Base-by-base conservation (phyloP, 2,888 invertebrate species). In the Lottia gigantea region DNA sequence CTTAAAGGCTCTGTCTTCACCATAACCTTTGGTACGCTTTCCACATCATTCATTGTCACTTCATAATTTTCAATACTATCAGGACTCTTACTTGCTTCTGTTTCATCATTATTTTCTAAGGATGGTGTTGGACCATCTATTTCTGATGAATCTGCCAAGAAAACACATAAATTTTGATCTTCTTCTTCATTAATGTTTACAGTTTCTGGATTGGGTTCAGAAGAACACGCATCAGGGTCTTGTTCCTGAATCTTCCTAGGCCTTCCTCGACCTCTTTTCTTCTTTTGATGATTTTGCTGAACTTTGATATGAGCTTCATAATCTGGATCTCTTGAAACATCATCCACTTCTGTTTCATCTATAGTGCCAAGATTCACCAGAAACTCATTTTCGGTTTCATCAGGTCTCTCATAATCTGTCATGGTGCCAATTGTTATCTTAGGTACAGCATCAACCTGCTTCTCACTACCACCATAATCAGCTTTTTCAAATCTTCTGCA, bases 401-500 rank as follows among this genome's bases (percentile, higher is more conserved):
- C n/a, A 46, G 26, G 25, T 64, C 46, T 23, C 25, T 47, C 62
- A 62, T 46, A 19, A 31, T 55, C 67, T 63, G 64, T 65, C 19
- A 62, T 71, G 31, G 47, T 23, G 26, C 62, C 67, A 47, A 31
- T 46, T 11, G 16, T 66, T 70, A 16, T 45, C 15, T 70, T 62
- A 11, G 0, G 23, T 15, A 19, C n/a, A 40, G 23, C 19, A 64
- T 26, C 26, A 0, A 40, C 15, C 12, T 25, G 31, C n/a, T 67
- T 49, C 25, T 31, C 15, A 25, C n/a, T 66, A n/a, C 63, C 62
- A 12, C 63, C 66, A 46, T 61, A 47, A 45, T 63, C 67, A 11
- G 70, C 73, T 45, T 74, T 76, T 64, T 75, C 67, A 70, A 74
- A 80, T 40, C 55, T 45, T 25, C 74, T 74, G 74, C 78, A 80